Percentiles rank a stretch among this genome's conserved stretches.
Conservation (phyloP, 2,888 invertebrate species). For the Melikaiella ostensackeni region DNA sequence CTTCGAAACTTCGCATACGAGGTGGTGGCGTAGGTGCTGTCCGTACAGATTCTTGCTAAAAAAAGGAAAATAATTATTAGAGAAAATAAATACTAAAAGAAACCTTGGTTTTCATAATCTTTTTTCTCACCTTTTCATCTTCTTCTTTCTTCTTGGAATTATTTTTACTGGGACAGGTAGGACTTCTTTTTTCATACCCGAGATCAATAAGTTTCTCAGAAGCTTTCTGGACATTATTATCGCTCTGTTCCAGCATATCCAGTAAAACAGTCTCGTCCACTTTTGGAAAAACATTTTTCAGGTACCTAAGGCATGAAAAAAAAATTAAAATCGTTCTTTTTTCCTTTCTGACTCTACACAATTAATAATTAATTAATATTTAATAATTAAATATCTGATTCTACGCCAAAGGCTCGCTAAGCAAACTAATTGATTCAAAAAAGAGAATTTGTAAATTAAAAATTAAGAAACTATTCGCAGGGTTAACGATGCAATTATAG, state of each 20-base stretch:
- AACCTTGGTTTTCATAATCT: constrained; percentile 26
- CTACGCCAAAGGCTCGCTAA: neutral
- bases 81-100: neutral
- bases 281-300: constrained; percentile 94
- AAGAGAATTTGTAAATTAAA: neutral
- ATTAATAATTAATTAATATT: too few species aligned
- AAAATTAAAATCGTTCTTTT: neutral
- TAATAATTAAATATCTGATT: neutral
- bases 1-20: constrained; percentile 83
- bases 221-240: constrained; percentile 94
- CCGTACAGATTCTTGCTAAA: constrained; percentile 46
- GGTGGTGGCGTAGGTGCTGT: constrained; percentile 79
- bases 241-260: constrained; percentile 90
- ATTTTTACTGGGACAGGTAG: constrained; percentile 79
- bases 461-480: neutral
- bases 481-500: constrained; percentile 13
- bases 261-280: constrained; percentile 92
- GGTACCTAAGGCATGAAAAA: constrained; percentile 81
- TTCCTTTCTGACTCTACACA: neutral
- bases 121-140: constrained; percentile 57
- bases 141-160: constrained; percentile 78
- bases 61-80: constrained; percentile 1
- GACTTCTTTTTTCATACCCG: constrained; percentile 90
- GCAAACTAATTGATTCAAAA: neutral
- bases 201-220: constrained; percentile 88